These are phyloP conservation scores for Zaprionus davidi DNA, from an alignment of 1,140 invertebrate genomes.

Conservation along the genomic window DNA sequence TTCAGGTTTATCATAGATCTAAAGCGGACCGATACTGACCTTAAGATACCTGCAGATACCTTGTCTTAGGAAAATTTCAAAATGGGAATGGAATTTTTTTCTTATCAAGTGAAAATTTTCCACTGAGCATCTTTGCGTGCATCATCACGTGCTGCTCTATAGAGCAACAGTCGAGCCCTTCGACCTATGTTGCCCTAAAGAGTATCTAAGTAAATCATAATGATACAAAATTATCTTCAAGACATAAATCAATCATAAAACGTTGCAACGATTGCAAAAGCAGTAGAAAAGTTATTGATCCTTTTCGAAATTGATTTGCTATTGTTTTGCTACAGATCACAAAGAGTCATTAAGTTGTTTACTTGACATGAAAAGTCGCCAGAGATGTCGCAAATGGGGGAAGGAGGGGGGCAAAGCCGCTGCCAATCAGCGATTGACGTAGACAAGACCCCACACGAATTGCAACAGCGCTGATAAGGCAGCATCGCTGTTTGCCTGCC, in stretches of 20 bases:
- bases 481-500: not conserved
- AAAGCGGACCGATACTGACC: not conserved
- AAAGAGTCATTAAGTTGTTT: conserved; percentile 60
- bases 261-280: not conserved
- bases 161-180: no score
- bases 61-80: conserved; percentile 25
- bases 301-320: not conserved
- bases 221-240: no score
- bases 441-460: conserved; percentile 36
- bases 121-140: conserved; percentile 24
- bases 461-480: not conserved
- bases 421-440: conserved; percentile 17
- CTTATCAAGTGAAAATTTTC: conserved; percentile 67
- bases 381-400: not conserved
- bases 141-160: not conserved
- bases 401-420: not conserved
- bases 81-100: conserved; percentile 49
- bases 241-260: no score
- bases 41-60: conserved; percentile 8
- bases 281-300: conserved; percentile 4
- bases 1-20: conserved; percentile 14
- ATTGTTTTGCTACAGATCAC: conserved; percentile 1
- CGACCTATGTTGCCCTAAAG: not conserved
- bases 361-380: conserved; percentile 37
- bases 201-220: no score